Evolutionary conservation across 2,797 vertebrate genomes (phyloP), one percentile per base, ranked within the genome.

Genomic region (Sternarchorhynchus goeldii): DNA sequence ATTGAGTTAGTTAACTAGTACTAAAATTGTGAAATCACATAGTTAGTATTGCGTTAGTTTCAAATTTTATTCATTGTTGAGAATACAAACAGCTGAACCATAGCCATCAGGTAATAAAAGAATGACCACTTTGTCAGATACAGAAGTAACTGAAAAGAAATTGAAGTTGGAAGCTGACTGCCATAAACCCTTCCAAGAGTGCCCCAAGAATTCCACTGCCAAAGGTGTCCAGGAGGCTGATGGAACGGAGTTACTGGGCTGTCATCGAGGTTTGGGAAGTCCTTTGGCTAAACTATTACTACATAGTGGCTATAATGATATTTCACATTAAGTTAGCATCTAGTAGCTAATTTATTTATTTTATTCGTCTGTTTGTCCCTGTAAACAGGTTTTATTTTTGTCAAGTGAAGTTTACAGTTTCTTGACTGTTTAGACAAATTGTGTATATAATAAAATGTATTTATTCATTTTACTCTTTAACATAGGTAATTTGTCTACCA

Each of bases 81-180:
- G 17, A 45, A 34, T 56, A n/a, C 29, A 6, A 1, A 75, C 5
- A 64, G 7, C 58, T 56, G 7, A 32, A 20, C 1, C 39, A 17
- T 6, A 63, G 29, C 8, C 60, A 34, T 6, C 60, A 20, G 36
- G 66, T 20, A 58, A 64, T 62, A 39, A 62, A 36, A 78, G 53
- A 64, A 81, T 76, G 75, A 75, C 32, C 25, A 8, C 41, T 36
- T 29, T 71, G 21, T 45, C 55, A 34, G 57, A 75, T 50, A 2
- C 34, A 74, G 63, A 55, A 36, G 41, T 31, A 29, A 74, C 34
- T 55, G 60, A 76, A 34, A 81, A 81, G 64, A 76, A 73, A 53
- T 8, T 79, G 53, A 75, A 73, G 70, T 50, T 81, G 41, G 80
- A 75, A 62, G 50, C 14, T 29, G 25, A 76, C 5, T 21, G 16